phyloP scores from a whole-genome alignment of 1,140 invertebrate species.

The roundworm (Caenorhabditis elegans) region WBcel235 BX284605.5:2101001-2101500 shows the following conservation, averaged over 20 bases:
- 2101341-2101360: too few species aligned
- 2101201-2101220: neutral
- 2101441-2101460: neutral
- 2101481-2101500: neutral
- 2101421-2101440: neutral
- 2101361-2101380: neutral
- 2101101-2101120: too few species aligned
- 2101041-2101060: too few species aligned
- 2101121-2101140: too few species aligned
- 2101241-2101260: neutral
- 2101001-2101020: too few species aligned
- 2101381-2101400: neutral
- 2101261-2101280: neutral
- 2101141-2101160: too few species aligned
- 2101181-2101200: too few species aligned
- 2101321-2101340: too few species aligned
- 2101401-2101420: neutral
- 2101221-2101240: neutral
- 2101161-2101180: too few species aligned
- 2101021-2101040: too few species aligned
- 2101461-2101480: neutral
- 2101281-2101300: conserved; percentile 9
- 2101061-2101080: too few species aligned
- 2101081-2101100: too few species aligned
- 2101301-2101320: neutral